Conservation (phyloP, 30 jellyfish, hydroid and myxozoan species). For the Clytia hemisphaerica region DNA sequence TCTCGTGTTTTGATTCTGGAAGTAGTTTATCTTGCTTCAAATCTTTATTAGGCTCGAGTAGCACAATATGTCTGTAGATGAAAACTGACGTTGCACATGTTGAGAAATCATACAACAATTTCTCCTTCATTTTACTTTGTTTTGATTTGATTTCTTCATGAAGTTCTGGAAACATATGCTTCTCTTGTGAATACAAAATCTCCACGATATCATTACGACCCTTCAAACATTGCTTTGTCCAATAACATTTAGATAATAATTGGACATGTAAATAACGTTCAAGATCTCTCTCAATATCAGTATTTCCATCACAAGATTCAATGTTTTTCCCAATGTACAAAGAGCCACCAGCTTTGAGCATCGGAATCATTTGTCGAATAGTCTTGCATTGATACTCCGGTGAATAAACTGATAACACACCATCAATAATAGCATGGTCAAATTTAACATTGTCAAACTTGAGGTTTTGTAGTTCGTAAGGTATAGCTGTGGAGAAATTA, state of each 20-base stretch:
- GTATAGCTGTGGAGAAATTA: slow-evolving; percentile 54
- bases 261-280: slow-evolving; percentile 9
- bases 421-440: slow-evolving; percentile 81
- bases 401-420: slow-evolving; percentile 26
- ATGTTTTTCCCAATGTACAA: slow-evolving; percentile 65
- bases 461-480: slow-evolving; percentile 52
- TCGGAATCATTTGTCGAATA: slow-evolving; percentile 65
- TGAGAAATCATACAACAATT: slow-evolving; percentile 6
- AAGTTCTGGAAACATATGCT: neutral
- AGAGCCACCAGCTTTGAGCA: slow-evolving; percentile 95
- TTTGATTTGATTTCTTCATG: slow-evolving; percentile 1
- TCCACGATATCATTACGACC: slow-evolving; percentile 76
- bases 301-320: slow-evolving; percentile 48
- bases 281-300: slow-evolving; percentile 17
- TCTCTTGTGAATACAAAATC: slow-evolving; percentile 57
- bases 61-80: slow-evolving; percentile 57
- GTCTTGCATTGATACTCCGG: slow-evolving; percentile 66
- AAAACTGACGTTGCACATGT: slow-evolving; percentile 66
- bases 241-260: slow-evolving; percentile 53
- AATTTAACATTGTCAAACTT: slow-evolving; percentile 36
- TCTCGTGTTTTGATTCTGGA: slow-evolving; percentile 34
- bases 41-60: slow-evolving; percentile 36
- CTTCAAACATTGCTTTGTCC: slow-evolving; percentile 69
- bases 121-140: slow-evolving; percentile 29
- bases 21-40: slow-evolving; percentile 55